Percentiles rank a stretch among this genome's conserved stretches.
phyloP scores from a whole-genome alignment of 92 coral and sea anemone genomes.

The Anthopleura xanthogrammica region DNA sequence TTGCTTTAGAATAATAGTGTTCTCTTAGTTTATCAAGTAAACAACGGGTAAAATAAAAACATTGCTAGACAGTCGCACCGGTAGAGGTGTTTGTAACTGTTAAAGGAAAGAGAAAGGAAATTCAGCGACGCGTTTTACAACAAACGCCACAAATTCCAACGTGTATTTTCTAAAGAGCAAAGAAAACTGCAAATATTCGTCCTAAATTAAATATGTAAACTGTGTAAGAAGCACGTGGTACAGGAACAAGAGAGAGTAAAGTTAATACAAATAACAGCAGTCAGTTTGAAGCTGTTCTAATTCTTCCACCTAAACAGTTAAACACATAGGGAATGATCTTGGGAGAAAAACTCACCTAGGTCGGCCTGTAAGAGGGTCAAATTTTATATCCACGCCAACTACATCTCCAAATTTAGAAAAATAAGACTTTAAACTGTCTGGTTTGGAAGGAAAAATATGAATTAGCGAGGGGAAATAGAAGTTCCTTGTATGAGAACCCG shows the following conservation, averaged over 20 bases:
- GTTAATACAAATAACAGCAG: constrained; percentile 51
- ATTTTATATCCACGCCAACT: constrained; percentile 88
- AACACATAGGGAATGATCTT: not conserved
- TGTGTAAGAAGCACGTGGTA: constrained; percentile 38
- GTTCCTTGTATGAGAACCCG: constrained; percentile 20
- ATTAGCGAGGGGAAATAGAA: constrained; percentile 10
- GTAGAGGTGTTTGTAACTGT: constrained; percentile 22
- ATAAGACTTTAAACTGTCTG: constrained; percentile 83
- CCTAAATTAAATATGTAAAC: constrained; percentile 80
- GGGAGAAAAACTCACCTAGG: constrained; percentile 65
- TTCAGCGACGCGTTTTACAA: not conserved
- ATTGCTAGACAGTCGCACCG: not conserved
- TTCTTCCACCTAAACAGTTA: constrained; percentile 38
- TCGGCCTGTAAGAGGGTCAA: constrained; percentile 87
- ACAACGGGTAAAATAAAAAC: constrained; percentile 21
- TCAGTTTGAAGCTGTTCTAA: constrained; percentile 44
- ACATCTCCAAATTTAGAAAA: constrained; percentile 89
- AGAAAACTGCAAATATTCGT: constrained; percentile 8
- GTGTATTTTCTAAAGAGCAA: not conserved
- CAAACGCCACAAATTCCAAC: not conserved
- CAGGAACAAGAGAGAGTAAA: constrained; percentile 26
- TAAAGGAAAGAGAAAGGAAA: constrained; percentile 1
- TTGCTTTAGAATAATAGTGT: constrained; percentile 37
- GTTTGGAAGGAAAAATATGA: constrained; percentile 23
- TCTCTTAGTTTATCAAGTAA: constrained; percentile 29